These are phyloP conservation scores for Monodelphis domestica DNA, from an alignment of 2,797 vertebrate genomes.

Conservation along the genomic window DNA sequence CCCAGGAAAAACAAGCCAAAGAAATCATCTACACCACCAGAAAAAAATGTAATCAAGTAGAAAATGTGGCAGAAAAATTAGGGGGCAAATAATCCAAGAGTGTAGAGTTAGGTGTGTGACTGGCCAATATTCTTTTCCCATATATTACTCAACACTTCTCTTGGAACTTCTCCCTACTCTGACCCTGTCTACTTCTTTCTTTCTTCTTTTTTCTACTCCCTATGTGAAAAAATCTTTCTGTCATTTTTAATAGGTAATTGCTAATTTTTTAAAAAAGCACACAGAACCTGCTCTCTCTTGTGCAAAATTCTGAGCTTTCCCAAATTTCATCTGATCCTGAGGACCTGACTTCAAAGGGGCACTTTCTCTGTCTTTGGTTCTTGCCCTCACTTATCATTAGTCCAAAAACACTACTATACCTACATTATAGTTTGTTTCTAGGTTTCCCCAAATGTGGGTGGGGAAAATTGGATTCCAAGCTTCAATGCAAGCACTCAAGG, in stretches of 20 bases:
- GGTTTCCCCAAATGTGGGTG: not conserved
- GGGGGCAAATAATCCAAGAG: not conserved
- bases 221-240: not conserved
- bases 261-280: not conserved
- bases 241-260: not conserved
- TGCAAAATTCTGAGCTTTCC: not conserved
- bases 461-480: not conserved
- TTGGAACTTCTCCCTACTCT: not conserved
- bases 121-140: not conserved
- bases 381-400: not conserved
- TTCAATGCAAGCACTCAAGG: not conserved
- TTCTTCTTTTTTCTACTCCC: not conserved
- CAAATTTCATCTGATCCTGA: not conserved
- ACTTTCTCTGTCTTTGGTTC: not conserved
- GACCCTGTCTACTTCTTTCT: not conserved
- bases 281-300: not conserved
- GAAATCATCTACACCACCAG: not conserved
- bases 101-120: not conserved
- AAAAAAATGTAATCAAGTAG: not conserved
- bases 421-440: not conserved
- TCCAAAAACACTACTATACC: not conserved
- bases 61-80: not conserved
- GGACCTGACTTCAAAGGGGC: not conserved
- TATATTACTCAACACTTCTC: not conserved
- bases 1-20: not conserved